Base-by-base conservation (phyloP, 2,113 vertebrate species). In the Apodemus sylvaticus region DNA sequence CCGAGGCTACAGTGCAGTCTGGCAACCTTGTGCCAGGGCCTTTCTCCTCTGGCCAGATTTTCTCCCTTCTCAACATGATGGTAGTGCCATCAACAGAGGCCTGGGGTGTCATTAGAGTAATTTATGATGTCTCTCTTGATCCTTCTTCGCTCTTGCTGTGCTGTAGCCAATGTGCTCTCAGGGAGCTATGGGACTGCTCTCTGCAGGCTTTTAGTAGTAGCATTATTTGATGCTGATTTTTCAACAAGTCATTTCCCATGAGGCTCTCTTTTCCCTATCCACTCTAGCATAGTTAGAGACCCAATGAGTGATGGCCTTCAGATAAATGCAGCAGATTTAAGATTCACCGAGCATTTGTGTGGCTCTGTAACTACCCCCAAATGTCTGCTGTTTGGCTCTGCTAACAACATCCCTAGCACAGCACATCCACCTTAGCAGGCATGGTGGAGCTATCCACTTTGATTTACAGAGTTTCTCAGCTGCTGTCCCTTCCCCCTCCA, bases 401-500 rank as follows among this genome's bases (percentile, higher is more conserved):
- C 76, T 71, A 26, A 42, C 45, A 66, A 4, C 1, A 16, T 13
- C 4, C 10, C 36, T 22, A 31, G 58, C 22, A 53, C 16, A 16
- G 13, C 11, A 51, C 53, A 34, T 71, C 77, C 20, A 29, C 86
- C 79, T 86, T 51, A 45, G 53, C 89, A 36, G 9, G 20, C 0
- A 11, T 10, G n/a, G 0, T 3, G 0, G 42, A 20, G 55, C 51
- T 29, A 12, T 16, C 42, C 8, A 6, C 29, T 22, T 86, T 20
- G 13, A 22, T n/a, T 31, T 45, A 12, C 3, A 45, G 66, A 60
- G 29, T 34, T 66, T 13, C 81, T 92, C 34, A 1, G 87, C 73
- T 60, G 9, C 26, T 4, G 1, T n/a, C 39, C 42, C 6, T 14
- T 79, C 45, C n/a, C n/a, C 45, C 11, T n/a, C 4, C 29, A 7